These are phyloP conservation scores for Mnemiopsis leidyi DNA, from an alignment of 37 sponge, comb jelly and placozoan genomes.

Conservation along the genomic window DNA sequence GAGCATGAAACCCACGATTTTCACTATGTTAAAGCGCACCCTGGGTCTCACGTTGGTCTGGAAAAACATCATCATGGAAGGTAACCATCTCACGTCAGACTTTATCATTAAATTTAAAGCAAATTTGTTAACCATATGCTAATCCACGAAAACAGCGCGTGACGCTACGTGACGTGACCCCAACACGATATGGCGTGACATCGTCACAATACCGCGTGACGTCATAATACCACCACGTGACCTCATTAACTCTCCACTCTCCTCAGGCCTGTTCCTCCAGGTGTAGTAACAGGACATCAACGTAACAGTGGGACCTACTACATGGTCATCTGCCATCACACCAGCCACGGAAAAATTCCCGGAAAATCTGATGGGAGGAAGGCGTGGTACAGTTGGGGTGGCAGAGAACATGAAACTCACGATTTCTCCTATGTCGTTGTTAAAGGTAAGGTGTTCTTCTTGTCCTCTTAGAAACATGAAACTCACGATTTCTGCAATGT, in stretches of 20 bases:
- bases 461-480: not conserved
- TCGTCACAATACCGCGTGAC: not conserved
- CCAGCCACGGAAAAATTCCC: slow-evolving; percentile 41
- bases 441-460: not conserved
- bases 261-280: not conserved
- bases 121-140: not conserved
- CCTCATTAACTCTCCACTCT: not conserved
- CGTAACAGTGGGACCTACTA: not conserved
- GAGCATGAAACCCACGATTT: slow-evolving; percentile 26
- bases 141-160: no score
- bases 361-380: not conserved
- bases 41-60: not conserved
- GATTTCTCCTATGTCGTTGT: slow-evolving; percentile 54
- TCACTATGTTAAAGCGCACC: no score
- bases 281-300: slow-evolving; percentile 29
- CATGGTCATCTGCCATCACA: slow-evolving; percentile 54
- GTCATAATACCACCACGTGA: not conserved
- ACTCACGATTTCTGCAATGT: not conserved
- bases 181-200: not conserved
- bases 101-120: not conserved
- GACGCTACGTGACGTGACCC: not conserved
- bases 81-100: no score
- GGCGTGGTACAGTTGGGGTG: slow-evolving; percentile 43
- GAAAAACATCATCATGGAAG: not conserved
- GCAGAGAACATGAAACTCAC: slow-evolving; percentile 21